These are phyloP conservation scores for Steinernema feltiae DNA, from an alignment of 1,140 invertebrate genomes.

Conservation along the genomic window DNA sequence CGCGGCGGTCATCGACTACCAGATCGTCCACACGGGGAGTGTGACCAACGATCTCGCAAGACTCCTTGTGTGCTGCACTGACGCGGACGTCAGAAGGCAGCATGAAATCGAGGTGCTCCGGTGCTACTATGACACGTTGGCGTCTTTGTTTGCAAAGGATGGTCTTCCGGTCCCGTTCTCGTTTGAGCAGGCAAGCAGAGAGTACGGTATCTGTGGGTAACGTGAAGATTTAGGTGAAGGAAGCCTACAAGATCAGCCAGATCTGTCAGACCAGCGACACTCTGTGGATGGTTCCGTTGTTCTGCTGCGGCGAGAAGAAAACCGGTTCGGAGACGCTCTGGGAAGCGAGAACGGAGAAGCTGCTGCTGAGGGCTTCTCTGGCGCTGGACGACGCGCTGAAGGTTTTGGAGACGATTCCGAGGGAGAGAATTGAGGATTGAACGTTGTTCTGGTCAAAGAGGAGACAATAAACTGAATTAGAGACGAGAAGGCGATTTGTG, in stretches of 20 bases:
- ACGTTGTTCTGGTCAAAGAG: too few species aligned
- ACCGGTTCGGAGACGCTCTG: neutral
- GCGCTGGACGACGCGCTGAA: neutral
- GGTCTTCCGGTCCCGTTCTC: neutral
- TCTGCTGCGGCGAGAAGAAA: neutral
- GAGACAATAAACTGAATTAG: too few species aligned
- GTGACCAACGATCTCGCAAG: neutral
- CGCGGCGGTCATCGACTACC: conserved; percentile 18
- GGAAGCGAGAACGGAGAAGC: neutral
- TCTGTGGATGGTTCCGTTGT: neutral
- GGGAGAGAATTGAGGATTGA: neutral
- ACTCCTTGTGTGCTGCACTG: neutral
- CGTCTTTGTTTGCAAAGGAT: neutral
- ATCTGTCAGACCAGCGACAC: neutral
- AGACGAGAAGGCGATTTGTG: too few species aligned
- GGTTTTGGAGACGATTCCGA: neutral
- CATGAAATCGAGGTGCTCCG: neutral
- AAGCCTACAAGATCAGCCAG: neutral
- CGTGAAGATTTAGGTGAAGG: neutral
- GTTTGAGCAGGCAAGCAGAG: neutral
- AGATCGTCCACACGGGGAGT: neutral
- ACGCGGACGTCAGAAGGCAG: neutral
- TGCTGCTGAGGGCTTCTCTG: neutral
- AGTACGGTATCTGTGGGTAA: neutral
- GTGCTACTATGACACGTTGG: neutral